A percentile compares a stretch with the other conserved stretches of the same genome.
phyloP scores from a whole-genome alignment of 2,888 invertebrate genomes.

The Lysandra coridon region DNA sequence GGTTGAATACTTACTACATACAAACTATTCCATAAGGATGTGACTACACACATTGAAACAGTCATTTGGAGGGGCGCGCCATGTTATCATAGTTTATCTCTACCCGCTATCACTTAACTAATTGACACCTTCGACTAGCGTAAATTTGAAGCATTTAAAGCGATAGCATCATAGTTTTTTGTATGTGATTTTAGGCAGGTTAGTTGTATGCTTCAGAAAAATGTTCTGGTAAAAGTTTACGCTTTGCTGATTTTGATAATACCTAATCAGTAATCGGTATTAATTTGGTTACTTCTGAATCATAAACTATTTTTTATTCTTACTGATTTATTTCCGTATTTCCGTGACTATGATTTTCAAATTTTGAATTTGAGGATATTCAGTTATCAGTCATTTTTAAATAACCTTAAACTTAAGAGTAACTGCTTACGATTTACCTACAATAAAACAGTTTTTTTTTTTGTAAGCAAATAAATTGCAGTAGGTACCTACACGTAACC shows the following conservation, averaged over 20 bases:
- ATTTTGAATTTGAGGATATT: background rate
- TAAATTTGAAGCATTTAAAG: slow-evolving; percentile 24
- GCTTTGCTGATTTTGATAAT: background rate
- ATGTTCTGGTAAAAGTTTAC: background rate
- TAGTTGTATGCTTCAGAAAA: background rate
- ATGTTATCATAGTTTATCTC: no score
- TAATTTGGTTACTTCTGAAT: no score
- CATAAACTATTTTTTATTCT: background rate
- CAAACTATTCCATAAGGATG: no score
- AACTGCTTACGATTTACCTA: no score
- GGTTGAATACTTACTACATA: no score
- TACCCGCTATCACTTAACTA: slow-evolving; percentile 43
- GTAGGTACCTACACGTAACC: no score
- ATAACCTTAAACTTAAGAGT: no score
- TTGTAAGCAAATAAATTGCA: background rate
- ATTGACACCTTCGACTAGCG: slow-evolving; percentile 46
- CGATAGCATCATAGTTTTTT: background rate
- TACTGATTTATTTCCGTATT: background rate
- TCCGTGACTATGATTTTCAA: background rate
- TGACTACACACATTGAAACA: no score
- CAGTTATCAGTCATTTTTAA: no score
- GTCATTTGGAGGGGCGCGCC: no score
- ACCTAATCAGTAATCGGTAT: no score
- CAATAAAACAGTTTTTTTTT: no score
- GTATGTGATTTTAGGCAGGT: background rate